A percentile compares a stretch with the other conserved stretches of the same genome.
Evolutionary conservation across 2,888 invertebrate species (phyloP).

Genomic region (Vanessa cardui): DNA sequence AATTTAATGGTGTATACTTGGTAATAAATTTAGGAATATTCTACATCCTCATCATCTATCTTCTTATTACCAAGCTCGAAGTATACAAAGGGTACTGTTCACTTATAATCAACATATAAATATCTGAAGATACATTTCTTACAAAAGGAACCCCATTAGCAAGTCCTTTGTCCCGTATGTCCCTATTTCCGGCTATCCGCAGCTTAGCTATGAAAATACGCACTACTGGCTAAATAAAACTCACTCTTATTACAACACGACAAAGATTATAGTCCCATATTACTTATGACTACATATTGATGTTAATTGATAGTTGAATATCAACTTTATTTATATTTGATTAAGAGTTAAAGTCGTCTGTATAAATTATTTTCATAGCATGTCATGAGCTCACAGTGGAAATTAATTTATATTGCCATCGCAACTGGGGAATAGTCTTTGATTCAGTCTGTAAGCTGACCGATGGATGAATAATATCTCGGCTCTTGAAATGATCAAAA

Average conservation of each 20-base stretch:
- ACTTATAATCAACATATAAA: conserved; percentile 1
- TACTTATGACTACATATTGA: background rate
- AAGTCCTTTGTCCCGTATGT: conserved; percentile 26
- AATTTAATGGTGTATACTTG: background rate
- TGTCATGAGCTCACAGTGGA: too few relatives aligned
- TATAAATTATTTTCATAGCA: too few relatives aligned
- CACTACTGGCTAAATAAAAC: conserved; percentile 4
- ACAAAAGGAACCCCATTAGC: conserved; percentile 35
- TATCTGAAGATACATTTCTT: conserved; percentile 18
- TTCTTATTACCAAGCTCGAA: background rate
- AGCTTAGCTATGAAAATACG: conserved; percentile 14
- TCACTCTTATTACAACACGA: background rate
- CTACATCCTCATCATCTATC: background rate
- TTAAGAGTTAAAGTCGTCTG: too few relatives aligned
- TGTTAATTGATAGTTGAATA: background rate
- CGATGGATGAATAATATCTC: too few relatives aligned
- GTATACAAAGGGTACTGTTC: background rate
- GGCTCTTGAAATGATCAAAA: too few relatives aligned
- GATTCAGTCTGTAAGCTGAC: too few relatives aligned
- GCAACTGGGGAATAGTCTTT: too few relatives aligned
- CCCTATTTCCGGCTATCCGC: conserved; percentile 24
- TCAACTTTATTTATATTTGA: too few relatives aligned
- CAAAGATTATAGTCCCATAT: background rate
- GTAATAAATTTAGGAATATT: too few relatives aligned
- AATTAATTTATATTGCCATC: too few relatives aligned